These are phyloP conservation scores for Brachirus orientalis DNA, from an alignment of 2,113 vertebrate species.

Conservation along the genomic window DNA sequence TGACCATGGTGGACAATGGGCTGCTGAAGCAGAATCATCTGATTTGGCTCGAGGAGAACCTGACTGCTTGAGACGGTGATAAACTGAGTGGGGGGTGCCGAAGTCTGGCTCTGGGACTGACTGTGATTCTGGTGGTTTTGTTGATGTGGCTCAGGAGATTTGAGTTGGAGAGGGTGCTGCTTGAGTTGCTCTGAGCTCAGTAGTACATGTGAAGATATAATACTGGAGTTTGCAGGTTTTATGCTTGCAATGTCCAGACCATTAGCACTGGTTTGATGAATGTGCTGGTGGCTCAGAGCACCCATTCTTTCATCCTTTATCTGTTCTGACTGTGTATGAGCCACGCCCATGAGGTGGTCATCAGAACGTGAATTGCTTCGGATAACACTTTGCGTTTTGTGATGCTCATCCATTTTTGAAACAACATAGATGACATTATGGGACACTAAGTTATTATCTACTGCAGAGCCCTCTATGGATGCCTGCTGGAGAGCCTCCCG, in stretches of 20 bases:
- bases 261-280: slow-evolving; percentile 83
- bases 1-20: slow-evolving; percentile 86
- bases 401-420: slow-evolving; percentile 92
- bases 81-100: slow-evolving; percentile 85
- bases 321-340: slow-evolving; percentile 81
- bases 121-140: slow-evolving; percentile 85
- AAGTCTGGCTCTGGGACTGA: slow-evolving; percentile 78
- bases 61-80: slow-evolving; percentile 88
- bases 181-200: slow-evolving; percentile 87
- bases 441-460: slow-evolving; percentile 79
- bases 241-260: slow-evolving; percentile 79
- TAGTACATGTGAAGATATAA: slow-evolving; percentile 83
- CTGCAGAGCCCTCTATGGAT: slow-evolving; percentile 85
- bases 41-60: slow-evolving; percentile 89
- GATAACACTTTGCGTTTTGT: slow-evolving; percentile 93
- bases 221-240: slow-evolving; percentile 85
- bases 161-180: slow-evolving; percentile 86
- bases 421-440: slow-evolving; percentile 87
- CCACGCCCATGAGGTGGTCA: slow-evolving; percentile 88
- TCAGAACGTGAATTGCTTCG: slow-evolving; percentile 92
- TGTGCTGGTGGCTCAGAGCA: slow-evolving; percentile 83
- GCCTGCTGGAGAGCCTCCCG: slow-evolving; percentile 89
- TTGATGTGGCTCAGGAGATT: slow-evolving; percentile 84
- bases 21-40: slow-evolving; percentile 92
- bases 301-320: slow-evolving; percentile 88